Conservation (phyloP, 2,113 vertebrate genomes). For the Trinectes maculatus region DNA sequence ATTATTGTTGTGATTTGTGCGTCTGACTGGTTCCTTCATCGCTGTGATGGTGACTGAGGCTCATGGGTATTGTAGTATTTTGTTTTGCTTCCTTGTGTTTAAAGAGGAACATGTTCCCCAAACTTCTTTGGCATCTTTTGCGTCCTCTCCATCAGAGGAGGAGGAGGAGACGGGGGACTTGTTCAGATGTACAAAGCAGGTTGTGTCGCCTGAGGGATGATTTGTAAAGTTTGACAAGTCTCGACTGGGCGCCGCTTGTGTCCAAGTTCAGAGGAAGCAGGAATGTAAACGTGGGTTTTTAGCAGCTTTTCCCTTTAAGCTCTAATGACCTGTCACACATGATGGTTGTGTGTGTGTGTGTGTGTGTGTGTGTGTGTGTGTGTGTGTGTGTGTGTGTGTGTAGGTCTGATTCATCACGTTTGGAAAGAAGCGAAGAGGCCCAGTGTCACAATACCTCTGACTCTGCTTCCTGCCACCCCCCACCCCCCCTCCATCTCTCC, state of each 20-base stretch:
- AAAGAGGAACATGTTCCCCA: background rate
- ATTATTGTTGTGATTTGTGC: too few relatives aligned
- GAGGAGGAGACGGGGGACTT: background rate
- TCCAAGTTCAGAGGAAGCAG: constrained; percentile 26
- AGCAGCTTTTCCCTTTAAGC: constrained; percentile 37
- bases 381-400: constrained; percentile 22
- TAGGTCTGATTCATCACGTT: constrained; percentile 75
- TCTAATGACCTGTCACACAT: constrained; percentile 20
- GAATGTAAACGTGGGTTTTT: constrained; percentile 52
- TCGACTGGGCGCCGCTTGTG: constrained; percentile 33
- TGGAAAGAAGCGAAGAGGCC: constrained; percentile 65
- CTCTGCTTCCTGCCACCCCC: constrained; percentile 54
- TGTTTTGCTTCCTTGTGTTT: background rate
- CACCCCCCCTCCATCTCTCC: background rate
- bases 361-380: constrained; percentile 12
- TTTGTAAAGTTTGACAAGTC: constrained; percentile 41
- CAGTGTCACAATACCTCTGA: constrained; percentile 64
- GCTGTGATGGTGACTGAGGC: background rate
- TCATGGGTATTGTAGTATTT: background rate
- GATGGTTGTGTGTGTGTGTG: constrained; percentile 9
- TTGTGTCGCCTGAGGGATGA: background rate
- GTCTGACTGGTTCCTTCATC: background rate
- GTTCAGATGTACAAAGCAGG: too few relatives aligned
- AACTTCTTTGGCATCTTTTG: background rate
- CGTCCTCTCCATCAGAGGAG: background rate